Evolutionary conservation across 2,797 vertebrate species (phyloP).

Genomic region (Balearica regulorum): DNA sequence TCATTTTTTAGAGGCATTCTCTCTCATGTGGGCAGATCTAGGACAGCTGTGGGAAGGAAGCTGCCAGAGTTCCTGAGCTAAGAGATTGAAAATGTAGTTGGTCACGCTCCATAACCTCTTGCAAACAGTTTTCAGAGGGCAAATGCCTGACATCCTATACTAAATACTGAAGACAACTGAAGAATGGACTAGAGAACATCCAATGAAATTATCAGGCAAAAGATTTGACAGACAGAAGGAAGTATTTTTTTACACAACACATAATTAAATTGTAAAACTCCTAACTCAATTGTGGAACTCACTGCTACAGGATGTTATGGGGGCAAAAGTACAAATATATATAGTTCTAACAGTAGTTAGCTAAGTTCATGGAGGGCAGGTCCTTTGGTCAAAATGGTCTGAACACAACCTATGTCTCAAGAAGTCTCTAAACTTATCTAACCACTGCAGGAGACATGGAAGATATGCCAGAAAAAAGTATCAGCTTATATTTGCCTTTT

Average conservation of each 20-base stretch:
- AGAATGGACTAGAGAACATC: background rate
- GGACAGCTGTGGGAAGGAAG: conserved; percentile 32
- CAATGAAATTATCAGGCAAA: conserved; percentile 13
- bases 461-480: background rate
- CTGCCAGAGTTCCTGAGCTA: background rate
- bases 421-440: background rate
- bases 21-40: background rate
- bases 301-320: background rate
- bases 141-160: background rate
- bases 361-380: background rate
- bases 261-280: background rate
- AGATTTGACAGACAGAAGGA: background rate
- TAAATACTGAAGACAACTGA: background rate
- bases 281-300: background rate
- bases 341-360: background rate
- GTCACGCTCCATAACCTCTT: background rate
- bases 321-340: background rate
- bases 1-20: background rate
- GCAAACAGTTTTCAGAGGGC: background rate
- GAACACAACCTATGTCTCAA: background rate
- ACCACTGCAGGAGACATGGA: background rate
- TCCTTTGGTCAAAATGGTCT: background rate
- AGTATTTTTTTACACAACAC: conserved; percentile 27
- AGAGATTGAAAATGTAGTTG: background rate
- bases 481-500: background rate